phyloP scores from a whole-genome alignment of 1,140 invertebrate genomes.

The Hypsibius dujardini region DNA sequence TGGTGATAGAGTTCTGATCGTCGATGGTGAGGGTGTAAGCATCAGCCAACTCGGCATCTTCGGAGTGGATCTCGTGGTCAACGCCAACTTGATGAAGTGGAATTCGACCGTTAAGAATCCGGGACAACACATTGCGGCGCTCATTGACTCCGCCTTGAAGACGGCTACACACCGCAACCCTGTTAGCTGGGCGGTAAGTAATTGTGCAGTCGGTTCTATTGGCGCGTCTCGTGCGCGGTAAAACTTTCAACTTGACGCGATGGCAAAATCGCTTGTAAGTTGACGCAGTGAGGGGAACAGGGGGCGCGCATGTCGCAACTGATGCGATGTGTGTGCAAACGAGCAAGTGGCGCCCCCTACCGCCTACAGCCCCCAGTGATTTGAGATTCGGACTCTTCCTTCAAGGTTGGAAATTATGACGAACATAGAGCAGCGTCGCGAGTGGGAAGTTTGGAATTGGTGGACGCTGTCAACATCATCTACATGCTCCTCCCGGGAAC shows the following conservation, averaged over 20 bases:
- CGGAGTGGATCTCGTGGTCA: background rate
- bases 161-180: too few relatives aligned
- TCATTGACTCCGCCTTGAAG: background rate
- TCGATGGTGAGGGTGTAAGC: background rate
- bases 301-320: too few relatives aligned
- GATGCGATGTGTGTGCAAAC: too few relatives aligned
- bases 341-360: too few relatives aligned
- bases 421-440: background rate
- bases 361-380: too few relatives aligned
- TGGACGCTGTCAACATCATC: background rate
- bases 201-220: background rate
- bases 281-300: too few relatives aligned
- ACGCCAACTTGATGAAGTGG: background rate
- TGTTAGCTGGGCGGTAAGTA: slow-evolving; percentile 8
- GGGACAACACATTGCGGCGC: background rate
- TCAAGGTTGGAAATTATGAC: background rate
- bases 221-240: background rate
- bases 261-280: too few relatives aligned
- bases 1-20: background rate
- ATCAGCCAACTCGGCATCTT: background rate
- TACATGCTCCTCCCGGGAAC: background rate
- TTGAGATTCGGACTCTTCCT: background rate
- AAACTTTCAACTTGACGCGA: too few relatives aligned
- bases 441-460: background rate
- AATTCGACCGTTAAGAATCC: background rate